Base-by-base conservation (phyloP, 2,113 vertebrate species). In the Polypterus bichir region DNA sequence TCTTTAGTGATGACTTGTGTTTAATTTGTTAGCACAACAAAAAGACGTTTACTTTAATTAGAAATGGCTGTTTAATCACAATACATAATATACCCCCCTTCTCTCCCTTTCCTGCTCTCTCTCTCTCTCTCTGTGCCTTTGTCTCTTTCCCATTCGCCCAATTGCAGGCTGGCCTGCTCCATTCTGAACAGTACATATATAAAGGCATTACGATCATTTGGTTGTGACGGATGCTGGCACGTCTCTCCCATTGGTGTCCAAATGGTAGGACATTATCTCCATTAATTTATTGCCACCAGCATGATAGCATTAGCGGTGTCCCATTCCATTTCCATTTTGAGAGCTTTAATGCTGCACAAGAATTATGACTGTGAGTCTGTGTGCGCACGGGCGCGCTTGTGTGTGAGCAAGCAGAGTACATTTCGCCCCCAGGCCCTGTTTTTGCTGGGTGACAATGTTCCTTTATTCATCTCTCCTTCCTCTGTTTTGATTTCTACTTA, bases 401-500 rank as follows among this genome's bases (percentile, higher is more conserved):
- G 63, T 59, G 57, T 54, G 57, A 47, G 57, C 67, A 69, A 64
- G 75, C 83, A 75, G 79, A 77, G 80, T 79, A 76, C 83, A 77
- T 71, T 65, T 81, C 70, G 82, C 90, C 89, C 77, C 79, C 56
- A 0, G 90, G 92, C 88, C 69, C 55, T 74, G 60, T 68, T 81
- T 81, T 77, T 76, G 82, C 77, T 74, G 76, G 75, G 80, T 85
- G 86, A 93, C 88, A 89, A 89, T 85, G 85, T 87, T 81, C 85
- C 81, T 86, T 90, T 90, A 81, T 83, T 81, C 79, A 73, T 83
- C 68, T 80, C 79, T 85, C 79, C 85, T 83, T 85, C 80, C 84
- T 80, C 80, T 89, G 90, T 91, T 92, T 91, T 89, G 88, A 92
- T 94, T 93, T 92, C 93, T 94, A 91, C 86, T 97, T 93, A 91